A percentile compares a stretch with the other conserved stretches of the same genome.
These are phyloP conservation scores for Lithobates pipiens DNA, from an alignment of 2,797 vertebrate genomes.

Conservation along the genomic window DNA sequence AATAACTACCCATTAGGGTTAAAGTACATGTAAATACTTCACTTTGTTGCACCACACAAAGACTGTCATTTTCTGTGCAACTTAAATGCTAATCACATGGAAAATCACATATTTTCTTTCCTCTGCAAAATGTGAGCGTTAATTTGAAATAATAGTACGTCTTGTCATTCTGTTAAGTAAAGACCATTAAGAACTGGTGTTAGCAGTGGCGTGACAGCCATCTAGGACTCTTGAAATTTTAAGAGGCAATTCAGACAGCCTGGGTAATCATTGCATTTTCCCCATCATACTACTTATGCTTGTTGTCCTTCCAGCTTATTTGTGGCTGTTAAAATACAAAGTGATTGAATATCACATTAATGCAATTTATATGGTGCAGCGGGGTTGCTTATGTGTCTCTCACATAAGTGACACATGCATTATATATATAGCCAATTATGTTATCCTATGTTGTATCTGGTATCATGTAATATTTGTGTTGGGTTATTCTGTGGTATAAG, in stretches of 20 bases:
- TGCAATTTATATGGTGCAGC: not conserved
- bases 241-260: constrained; percentile 68
- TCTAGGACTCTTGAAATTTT: constrained; percentile 53
- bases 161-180: constrained; percentile 68
- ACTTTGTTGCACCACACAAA: constrained; percentile 63
- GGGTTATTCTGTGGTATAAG: not conserved
- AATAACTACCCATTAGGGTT: constrained; percentile 54
- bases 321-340: constrained; percentile 1
- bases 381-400: not conserved
- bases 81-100: constrained; percentile 66
- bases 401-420: not conserved
- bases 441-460: not conserved
- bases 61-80: constrained; percentile 24
- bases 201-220: constrained; percentile 65
- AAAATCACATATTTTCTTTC: constrained; percentile 65
- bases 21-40: constrained; percentile 62
- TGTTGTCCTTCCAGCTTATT: not conserved
- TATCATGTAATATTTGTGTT: not conserved
- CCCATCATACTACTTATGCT: not conserved
- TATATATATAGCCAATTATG: not conserved
- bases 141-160: constrained; percentile 65
- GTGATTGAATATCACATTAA: not conserved
- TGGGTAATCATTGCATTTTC: constrained; percentile 63
- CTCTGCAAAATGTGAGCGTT: constrained; percentile 64
- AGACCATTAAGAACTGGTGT: constrained; percentile 66